Conservation (phyloP, 2,797 vertebrate species). For the Spondyliosoma cantharus region DNA sequence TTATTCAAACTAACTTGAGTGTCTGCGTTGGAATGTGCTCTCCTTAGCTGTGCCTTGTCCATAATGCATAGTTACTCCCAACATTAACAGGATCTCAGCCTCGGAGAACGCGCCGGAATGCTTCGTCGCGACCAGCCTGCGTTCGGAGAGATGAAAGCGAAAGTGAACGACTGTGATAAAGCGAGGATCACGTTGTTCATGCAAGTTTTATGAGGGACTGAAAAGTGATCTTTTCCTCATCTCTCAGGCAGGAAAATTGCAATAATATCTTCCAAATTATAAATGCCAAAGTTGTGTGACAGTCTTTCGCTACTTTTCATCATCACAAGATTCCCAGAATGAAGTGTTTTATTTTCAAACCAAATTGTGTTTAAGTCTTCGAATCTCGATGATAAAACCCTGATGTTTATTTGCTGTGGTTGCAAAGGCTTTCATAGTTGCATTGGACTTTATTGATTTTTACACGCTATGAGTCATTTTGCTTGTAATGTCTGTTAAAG, state of each 20-base stretch:
- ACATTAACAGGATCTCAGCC: constrained; percentile 48
- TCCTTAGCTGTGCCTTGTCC: constrained; percentile 52
- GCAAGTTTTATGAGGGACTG: constrained; percentile 69
- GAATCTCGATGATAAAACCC: constrained; percentile 12
- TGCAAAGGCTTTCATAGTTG: constrained; percentile 20
- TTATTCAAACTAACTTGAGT: constrained; percentile 77
- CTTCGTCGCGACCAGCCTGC: constrained; percentile 12
- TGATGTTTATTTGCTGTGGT: constrained; percentile 32
- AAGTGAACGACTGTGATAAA: constrained; percentile 75
- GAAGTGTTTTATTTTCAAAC: background rate
- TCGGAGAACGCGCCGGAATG: constrained; percentile 24
- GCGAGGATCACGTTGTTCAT: constrained; percentile 69
- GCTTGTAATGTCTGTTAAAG: background rate
- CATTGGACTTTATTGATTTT: constrained; percentile 18
- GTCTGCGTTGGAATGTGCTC: constrained; percentile 65
- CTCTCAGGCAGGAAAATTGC: constrained; percentile 27
- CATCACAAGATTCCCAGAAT: background rate
- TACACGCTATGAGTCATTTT: background rate
- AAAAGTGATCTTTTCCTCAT: constrained; percentile 60
- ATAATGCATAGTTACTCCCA: constrained; percentile 58
- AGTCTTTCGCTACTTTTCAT: constrained; percentile 1
- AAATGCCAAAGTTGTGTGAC: background rate
- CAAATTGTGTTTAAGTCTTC: background rate
- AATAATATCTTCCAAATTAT: constrained; percentile 32
- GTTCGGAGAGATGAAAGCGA: constrained; percentile 53